Percentiles rank a stretch among this genome's conserved stretches.
Evolutionary conservation across 2,888 invertebrate species (phyloP).

Genomic region (Drosophila anomalipes): DNA sequence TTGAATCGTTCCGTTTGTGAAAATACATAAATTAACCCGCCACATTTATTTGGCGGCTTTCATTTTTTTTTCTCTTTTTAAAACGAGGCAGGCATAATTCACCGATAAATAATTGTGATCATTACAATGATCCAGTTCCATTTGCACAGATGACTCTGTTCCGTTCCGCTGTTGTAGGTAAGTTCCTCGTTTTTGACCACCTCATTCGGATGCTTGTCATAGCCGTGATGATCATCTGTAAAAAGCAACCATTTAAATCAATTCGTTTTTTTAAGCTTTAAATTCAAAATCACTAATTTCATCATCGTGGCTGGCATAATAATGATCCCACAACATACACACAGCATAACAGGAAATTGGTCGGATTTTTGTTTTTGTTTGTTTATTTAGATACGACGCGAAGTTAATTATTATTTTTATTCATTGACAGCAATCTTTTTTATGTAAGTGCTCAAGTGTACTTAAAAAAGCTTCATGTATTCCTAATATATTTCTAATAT

Average conservation of each 20-base stretch:
- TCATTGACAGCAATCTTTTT: neutral
- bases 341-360: neutral
- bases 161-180: constrained; percentile 88
- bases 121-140: constrained; percentile 9
- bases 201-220: constrained; percentile 95
- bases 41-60: constrained; percentile 16
- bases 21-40: constrained; percentile 20
- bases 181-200: constrained; percentile 97
- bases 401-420: neutral
- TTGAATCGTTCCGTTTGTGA: constrained; percentile 34
- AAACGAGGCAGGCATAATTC: constrained; percentile 29
- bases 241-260: constrained; percentile 18
- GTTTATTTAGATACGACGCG: neutral
- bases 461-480: neutral
- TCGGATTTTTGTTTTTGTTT: neutral
- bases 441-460: neutral
- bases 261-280: neutral
- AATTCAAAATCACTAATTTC: neutral
- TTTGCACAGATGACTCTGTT: constrained; percentile 1
- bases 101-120: constrained; percentile 38
- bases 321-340: neutral
- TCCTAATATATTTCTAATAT: neutral
- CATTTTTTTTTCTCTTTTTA: constrained; percentile 22
- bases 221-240: constrained; percentile 88
- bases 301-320: neutral